A percentile compares a stretch with the other conserved stretches of the same genome.
phyloP scores from a whole-genome alignment of 2,113 vertebrate species.

The Microcebus ravelobensis region DNA sequence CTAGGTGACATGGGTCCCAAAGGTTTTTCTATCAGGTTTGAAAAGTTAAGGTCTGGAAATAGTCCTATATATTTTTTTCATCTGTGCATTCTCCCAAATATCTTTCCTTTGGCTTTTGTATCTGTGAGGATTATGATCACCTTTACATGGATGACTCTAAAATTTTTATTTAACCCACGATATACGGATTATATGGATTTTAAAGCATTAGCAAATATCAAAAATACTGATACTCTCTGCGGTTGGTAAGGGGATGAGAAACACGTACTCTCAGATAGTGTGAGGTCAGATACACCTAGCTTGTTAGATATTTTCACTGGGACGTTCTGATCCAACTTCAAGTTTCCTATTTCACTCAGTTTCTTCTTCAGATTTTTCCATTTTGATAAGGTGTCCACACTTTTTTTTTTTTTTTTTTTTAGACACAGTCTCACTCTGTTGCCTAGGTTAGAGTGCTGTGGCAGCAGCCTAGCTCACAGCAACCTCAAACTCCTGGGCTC shows the following conservation, averaged over 20 bases:
- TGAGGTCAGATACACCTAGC: not conserved
- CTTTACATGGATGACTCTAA: not conserved
- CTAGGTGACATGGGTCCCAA: not conserved
- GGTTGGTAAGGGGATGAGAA: too few relatives aligned
- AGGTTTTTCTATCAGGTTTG: conserved; percentile 10
- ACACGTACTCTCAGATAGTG: too few relatives aligned
- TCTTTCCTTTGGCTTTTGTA: not conserved
- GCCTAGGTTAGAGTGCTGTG: too few relatives aligned
- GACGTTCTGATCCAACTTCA: not conserved
- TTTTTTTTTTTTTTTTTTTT: too few relatives aligned
- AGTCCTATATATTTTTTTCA: too few relatives aligned
- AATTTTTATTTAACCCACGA: not conserved
- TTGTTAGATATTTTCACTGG: conserved; percentile 18
- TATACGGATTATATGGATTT: too few relatives aligned
- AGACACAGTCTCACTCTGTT: too few relatives aligned
- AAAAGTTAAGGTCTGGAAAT: conserved; percentile 1
- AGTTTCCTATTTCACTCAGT: conserved; percentile 5
- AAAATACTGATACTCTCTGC: too few relatives aligned
- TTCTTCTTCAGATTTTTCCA: not conserved
- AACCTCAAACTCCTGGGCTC: too few relatives aligned
- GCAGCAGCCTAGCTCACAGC: too few relatives aligned
- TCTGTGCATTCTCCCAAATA: not conserved
- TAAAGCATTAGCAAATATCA: too few relatives aligned
- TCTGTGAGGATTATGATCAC: not conserved
- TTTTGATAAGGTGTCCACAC: not conserved